Evolutionary conservation across 2,797 vertebrate species (phyloP).

Genomic region (Naso thynnoides): DNA sequence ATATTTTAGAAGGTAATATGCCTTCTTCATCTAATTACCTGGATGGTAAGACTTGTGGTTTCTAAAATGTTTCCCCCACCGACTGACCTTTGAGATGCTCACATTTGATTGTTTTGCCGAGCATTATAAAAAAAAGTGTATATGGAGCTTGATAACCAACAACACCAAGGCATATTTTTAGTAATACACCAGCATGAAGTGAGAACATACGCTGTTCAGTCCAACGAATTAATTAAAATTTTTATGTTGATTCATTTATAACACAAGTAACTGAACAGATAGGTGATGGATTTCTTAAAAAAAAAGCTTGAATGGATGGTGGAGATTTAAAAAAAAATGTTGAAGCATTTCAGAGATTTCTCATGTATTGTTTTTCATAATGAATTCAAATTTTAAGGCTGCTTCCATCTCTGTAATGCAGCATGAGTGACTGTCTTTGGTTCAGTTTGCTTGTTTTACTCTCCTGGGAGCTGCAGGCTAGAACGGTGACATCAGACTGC

Average conservation of each 20-base stretch:
- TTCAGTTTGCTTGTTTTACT: neutral
- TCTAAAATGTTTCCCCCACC: no score
- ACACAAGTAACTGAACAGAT: neutral
- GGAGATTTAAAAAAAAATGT: conserved; percentile 2
- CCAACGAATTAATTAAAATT: no score
- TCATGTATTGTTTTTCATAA: neutral
- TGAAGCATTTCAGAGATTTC: neutral
- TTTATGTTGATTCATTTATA: conserved; percentile 10
- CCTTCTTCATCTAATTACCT: no score
- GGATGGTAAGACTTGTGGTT: no score
- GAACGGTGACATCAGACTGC: conserved; percentile 27
- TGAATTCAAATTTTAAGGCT: neutral
- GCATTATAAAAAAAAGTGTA: no score
- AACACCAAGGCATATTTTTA: no score
- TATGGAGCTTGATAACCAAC: no score
- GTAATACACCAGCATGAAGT: no score
- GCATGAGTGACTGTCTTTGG: conserved; percentile 2
- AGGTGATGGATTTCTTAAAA: neutral
- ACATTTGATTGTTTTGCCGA: no score
- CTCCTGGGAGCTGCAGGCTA: neutral
- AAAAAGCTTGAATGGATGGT: neutral
- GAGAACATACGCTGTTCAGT: no score
- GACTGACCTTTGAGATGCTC: no score
- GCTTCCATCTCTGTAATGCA: conserved; percentile 1
- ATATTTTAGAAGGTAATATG: no score